phyloP scores from a whole-genome alignment of 2,888 invertebrate species.

The Cerastis leucographa region DNA sequence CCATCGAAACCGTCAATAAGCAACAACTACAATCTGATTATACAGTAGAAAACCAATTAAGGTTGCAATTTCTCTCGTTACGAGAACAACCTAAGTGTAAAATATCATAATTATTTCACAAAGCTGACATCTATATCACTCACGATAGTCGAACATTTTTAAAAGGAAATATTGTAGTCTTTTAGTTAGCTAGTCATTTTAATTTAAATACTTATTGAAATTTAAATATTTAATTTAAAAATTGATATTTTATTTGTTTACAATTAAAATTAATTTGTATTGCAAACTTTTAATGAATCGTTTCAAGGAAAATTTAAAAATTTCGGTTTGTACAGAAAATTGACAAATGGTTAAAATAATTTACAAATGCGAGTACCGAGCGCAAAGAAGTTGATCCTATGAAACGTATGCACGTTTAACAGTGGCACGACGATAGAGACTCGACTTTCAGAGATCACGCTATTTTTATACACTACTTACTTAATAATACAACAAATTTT shows the following conservation, averaged over 20 bases:
- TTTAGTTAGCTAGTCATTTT: neutral
- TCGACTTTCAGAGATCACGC: conserved; percentile 42
- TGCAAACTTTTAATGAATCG: neutral
- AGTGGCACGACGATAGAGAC: conserved; percentile 37
- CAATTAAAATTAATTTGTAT: neutral
- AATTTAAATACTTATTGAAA: neutral
- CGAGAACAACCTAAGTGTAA: neutral
- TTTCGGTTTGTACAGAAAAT: neutral
- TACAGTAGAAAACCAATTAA: neutral
- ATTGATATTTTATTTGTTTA: neutral
- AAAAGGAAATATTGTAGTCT: neutral
- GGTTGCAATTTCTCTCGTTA: neutral
- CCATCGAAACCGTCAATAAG: conserved; percentile 35
- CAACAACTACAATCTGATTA: conserved; percentile 3
- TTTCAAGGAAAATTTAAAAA: neutral
- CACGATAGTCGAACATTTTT: neutral
- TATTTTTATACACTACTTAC: conserved; percentile 49
- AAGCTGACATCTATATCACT: neutral
- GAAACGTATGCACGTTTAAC: conserved; percentile 35
- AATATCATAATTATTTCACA: neutral
- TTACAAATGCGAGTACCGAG: conserved; percentile 2
- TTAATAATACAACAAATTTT: conserved; percentile 55
- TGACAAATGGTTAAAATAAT: neutral
- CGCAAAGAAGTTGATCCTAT: conserved; percentile 22
- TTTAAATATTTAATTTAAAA: neutral